phyloP scores from a whole-genome alignment of 2,888 invertebrate genomes.

The Hypomecis atomaria region DNA sequence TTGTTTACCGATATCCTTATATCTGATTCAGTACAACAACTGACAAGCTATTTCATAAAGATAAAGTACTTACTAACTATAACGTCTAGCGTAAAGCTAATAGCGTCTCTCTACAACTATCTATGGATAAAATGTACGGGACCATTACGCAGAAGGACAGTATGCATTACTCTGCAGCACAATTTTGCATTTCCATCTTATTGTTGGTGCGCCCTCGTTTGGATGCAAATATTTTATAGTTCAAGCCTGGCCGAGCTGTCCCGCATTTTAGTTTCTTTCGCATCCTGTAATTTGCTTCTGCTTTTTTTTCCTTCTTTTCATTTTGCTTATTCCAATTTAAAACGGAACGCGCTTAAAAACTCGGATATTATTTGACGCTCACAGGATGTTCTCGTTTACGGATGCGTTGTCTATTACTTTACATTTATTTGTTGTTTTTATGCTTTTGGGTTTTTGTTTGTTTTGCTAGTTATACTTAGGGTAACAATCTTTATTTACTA shows the following conservation, averaged over 20 bases:
- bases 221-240: conserved; percentile 80
- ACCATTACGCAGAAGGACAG: conserved; percentile 58
- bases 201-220: conserved; percentile 74
- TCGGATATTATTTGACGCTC: conserved; percentile 51
- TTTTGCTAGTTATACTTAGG: background rate
- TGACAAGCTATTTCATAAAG: too few species aligned
- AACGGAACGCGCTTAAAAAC: conserved; percentile 63
- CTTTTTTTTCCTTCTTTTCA: conserved; percentile 61
- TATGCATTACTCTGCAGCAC: conserved; percentile 64
- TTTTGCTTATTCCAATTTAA: conserved; percentile 70
- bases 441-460: background rate
- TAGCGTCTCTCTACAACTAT: too few species aligned
- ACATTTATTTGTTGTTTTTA: conserved; percentile 7
- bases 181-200: conserved; percentile 76
- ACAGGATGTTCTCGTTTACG: conserved; percentile 41
- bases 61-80: too few species aligned
- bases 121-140: conserved; percentile 49
- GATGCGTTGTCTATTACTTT: conserved; percentile 24
- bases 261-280: conserved; percentile 72
- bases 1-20: too few species aligned
- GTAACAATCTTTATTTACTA: too few species aligned
- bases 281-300: conserved; percentile 73
- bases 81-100: too few species aligned
- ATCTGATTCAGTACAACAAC: too few species aligned
- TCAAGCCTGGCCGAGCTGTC: conserved; percentile 65